phyloP scores from a whole-genome alignment of 2,888 invertebrate species.

The Xestoiulus laeticollis region DNA sequence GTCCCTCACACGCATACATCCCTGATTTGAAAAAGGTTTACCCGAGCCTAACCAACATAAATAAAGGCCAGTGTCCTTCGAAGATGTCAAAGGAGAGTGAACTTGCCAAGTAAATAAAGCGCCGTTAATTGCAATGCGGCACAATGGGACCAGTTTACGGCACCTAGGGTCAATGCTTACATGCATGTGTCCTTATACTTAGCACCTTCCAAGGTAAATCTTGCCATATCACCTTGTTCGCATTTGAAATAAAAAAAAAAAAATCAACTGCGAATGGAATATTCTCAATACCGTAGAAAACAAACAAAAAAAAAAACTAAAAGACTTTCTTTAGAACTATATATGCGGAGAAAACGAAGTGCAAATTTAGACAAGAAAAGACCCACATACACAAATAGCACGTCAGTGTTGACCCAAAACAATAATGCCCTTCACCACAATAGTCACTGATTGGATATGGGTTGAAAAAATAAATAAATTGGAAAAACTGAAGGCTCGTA shows the following conservation, averaged over 20 bases:
- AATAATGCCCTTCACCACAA: background rate
- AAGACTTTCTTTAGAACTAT: background rate
- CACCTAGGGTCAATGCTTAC: conserved; percentile 4
- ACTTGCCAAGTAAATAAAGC: conserved; percentile 28
- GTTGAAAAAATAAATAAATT: background rate
- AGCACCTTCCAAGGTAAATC: conserved; percentile 37
- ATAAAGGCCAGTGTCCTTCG: conserved; percentile 29
- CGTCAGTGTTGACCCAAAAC: background rate
- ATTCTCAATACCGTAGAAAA: background rate
- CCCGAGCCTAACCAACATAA: background rate
- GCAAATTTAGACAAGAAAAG: background rate
- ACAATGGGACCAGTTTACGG: conserved; percentile 28
- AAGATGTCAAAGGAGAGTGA: conserved; percentile 28
- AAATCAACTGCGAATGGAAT: background rate
- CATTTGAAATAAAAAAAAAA: background rate
- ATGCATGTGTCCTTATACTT: conserved; percentile 32
- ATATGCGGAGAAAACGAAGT: background rate
- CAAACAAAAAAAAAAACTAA: background rate
- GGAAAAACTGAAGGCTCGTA: background rate
- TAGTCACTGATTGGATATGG: conserved; percentile 4
- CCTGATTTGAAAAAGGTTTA: background rate
- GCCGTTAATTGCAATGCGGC: conserved; percentile 18
- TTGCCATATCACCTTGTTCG: conserved; percentile 27
- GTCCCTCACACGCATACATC: background rate
- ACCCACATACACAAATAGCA: background rate